Base-by-base conservation (phyloP, 2,797 vertebrate genomes). In the Centropyge bicolor region DNA sequence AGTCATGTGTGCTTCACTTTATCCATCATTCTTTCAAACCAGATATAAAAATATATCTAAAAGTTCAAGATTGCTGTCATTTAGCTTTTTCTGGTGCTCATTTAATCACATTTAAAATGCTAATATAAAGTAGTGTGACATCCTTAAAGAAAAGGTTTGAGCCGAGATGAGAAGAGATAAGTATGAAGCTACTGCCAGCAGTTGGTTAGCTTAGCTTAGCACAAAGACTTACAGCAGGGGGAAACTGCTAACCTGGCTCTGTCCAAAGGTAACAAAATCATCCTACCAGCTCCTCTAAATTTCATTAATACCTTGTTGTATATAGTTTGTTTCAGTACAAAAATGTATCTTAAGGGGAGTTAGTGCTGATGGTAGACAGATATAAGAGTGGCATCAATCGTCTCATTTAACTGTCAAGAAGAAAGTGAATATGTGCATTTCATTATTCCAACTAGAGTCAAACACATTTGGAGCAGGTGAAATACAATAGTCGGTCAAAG, bases 401-500 rank as follows among this genome's bases (percentile, higher is more conserved):
- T 61, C 19, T 52, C 38, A 62, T 46, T 51, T 41, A 3, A n/a
- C 19, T 13, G 7, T 40, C 36, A 19, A 17, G 17, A 17, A 46
- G 8, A n/a, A n/a, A n/a, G n/a, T n/a, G 52, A 54, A 22, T 3
- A 36, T 2, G 8, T 22, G 49, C 11, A 72, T 20, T 22, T 56
- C 12, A 5, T 22, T 5, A 19, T 66, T 66, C 17, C 55, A 38
- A 40, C 24, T 22, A 20, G 20, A 52, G 9, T n/a, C 31, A 31
- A 64, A 14, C 40, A 35, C 59, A 43, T 70, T 78, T 35, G 61
- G 14, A 82, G 77, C 68, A 80, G 70, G 59, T 86, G 74, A 24
- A n/a, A 36, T 6, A 19, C 43, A n/a, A 16, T 5, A 60, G 55
- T 78, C 62, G 80, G 83, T 89, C 74, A 89, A 84, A 78, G 70